Evolutionary conservation across 2,113 vertebrate species (phyloP), one percentile per base, ranked within the genome.

Genomic region (Rhynchomys soricoides): DNA sequence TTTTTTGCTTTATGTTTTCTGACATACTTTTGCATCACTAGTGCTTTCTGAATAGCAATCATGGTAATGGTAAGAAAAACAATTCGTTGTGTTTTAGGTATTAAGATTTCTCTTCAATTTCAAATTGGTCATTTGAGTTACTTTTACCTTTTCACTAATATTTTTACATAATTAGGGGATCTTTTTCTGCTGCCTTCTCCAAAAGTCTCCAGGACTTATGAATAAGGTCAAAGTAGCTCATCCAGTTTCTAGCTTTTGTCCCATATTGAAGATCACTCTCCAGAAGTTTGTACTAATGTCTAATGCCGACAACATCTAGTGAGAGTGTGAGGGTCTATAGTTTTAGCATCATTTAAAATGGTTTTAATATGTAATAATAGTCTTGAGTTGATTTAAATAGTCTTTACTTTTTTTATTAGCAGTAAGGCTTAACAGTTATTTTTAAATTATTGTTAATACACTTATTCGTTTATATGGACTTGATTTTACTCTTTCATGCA

Each of bases 101-200:
- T 26, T 90, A 31, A 87, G 26, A 79, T 95, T 96, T 94, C 48
- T 90, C 88, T 31, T 71, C 26, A 50, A 11, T 40, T 91, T 90
- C 13, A 31, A 93, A 7, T 86, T 64, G 68, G 79, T 43, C 57
- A 78, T 82, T 89, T 94, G 13, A 64, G 22, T 92, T 91, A 22
- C n/a, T 96, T 90, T 57, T 24, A 95, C 34, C n/a, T 92, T 95
- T 97, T 96, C 57, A 78, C 22, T 94, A 64, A 86, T 91, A n/a
- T 89, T 52, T 93, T 95, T 90, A 22, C 34, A 17, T 88, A 92
- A 22, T 95, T 92, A 93, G 40, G 7, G 91, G 57, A 4, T 78
- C 45, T 77, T 95, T 91, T 78, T 89, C 57, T 96, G 68, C 22
- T 43, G 31, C 2, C 4, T 48, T 6, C 59, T n/a, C 13, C 7